Evolutionary conservation across 1,140 invertebrate genomes (phyloP).

Genomic region (Euwallacea similis): DNA sequence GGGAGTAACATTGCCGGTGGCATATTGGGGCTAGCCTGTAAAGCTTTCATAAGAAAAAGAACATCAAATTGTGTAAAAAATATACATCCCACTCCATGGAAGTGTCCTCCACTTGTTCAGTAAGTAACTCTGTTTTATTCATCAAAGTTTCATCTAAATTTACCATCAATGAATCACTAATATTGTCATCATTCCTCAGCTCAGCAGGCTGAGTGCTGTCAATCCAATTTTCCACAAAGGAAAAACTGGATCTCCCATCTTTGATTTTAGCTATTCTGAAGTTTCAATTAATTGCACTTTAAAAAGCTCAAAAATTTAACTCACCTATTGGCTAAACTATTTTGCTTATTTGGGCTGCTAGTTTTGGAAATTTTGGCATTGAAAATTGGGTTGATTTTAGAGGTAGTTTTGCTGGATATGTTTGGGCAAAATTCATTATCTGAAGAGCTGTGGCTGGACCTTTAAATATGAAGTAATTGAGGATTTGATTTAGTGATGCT

Average conservation of each 20-base stretch:
- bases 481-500: too few species aligned
- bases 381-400: not conserved
- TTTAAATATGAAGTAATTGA: not conserved
- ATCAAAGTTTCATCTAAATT: constrained; percentile 13
- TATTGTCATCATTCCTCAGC: not conserved
- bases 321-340: not conserved
- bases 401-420: too few species aligned
- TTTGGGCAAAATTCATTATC: too few species aligned
- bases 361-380: not conserved
- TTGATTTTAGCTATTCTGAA: not conserved
- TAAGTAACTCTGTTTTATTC: constrained; percentile 3
- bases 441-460: not conserved
- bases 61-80: not conserved
- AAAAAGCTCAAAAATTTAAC: not conserved
- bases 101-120: constrained; percentile 10
- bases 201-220: not conserved
- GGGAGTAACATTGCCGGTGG: not conserved
- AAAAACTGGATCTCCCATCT: not conserved
- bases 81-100: constrained; percentile 33
- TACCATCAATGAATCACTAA: constrained; percentile 18
- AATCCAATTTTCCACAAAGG: constrained; percentile 6
- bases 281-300: not conserved
- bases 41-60: constrained; percentile 1
- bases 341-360: not conserved
- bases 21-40: not conserved